Conservation (phyloP, 2,113 vertebrate species). For the Daubentonia madagascariensis region DNA sequence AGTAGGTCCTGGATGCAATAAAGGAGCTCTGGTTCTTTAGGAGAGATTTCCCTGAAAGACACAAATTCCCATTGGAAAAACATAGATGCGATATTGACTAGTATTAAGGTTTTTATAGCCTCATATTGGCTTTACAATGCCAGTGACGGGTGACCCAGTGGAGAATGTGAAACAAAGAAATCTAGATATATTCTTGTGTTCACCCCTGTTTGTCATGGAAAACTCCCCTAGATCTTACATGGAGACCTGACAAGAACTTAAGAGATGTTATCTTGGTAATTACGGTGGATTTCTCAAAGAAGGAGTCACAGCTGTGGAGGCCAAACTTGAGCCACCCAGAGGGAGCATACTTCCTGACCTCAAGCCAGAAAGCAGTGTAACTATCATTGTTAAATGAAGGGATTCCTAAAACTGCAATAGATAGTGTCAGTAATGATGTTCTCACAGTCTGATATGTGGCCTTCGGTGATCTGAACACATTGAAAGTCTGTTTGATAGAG, state of each 20-base stretch:
- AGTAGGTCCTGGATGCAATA: not conserved
- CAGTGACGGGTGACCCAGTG: not conserved
- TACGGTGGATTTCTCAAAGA: not conserved
- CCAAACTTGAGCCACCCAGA: not conserved
- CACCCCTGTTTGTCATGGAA: not conserved
- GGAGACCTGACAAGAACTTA: not conserved
- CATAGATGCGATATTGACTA: not conserved
- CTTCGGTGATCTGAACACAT: not conserved
- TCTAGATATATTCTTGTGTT: not conserved
- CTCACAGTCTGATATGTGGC: accelerated
- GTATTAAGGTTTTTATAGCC: not conserved
- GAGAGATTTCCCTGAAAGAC: not conserved
- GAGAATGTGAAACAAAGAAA: not conserved
- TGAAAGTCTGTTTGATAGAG: not conserved
- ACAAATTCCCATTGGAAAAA: not conserved
- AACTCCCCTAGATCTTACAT: not conserved
- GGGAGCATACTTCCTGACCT: accelerated
- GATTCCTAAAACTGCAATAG: not conserved
- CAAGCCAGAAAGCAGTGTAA: not conserved
- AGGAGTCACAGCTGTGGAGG: not conserved
- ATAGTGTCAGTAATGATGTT: not conserved
- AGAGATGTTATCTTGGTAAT: not conserved
- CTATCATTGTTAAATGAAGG: not conserved
- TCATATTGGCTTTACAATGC: not conserved
- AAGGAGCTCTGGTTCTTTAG: not conserved